Evolutionary conservation across 2,797 vertebrate genomes (phyloP), one percentile per base, ranked within the genome.

Genomic region (Borostomias antarcticus): DNA sequence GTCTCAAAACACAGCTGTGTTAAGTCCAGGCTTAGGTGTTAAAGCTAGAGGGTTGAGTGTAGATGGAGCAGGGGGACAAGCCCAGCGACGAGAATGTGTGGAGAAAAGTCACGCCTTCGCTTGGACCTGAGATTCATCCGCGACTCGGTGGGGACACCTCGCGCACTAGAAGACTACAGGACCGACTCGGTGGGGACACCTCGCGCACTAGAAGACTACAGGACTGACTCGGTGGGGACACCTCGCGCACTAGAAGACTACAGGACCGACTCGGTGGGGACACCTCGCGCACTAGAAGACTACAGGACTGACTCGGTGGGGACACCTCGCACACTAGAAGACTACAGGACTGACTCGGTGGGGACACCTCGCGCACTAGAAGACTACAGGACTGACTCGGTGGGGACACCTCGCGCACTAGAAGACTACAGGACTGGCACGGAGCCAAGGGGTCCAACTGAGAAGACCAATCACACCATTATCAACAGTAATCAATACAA

Each of bases 51-150:
- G 5, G 43, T 15, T n/a, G 5, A 47, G 40, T 28, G 58, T 8
- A 45, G 37, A 21, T 9, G 13, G 23, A n/a, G 13, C 64, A 54
- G 78, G 47, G 53, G 59, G 62, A 74, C 40, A 65, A 50, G 19
- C 35, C 47, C 23, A 47, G 10, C 17, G 17, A 40, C 60, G 30
- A 54, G 9, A 64, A 78, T 54, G 70, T 72, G 53, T 35, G 19
- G 43, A 65, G 77, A 48, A 68, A 73, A 72, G 72, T 67, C 78
- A 86, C 76, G 75, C 73, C 81, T 82, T 58, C 51, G 86, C 83
- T 85, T 86, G 85, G 82, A 89, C 83, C 88, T 88, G 89, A 90
- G 89, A 87, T 82, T 85, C 71, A 79, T 78, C 77, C 71, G 77
- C 82, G 78, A 84, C 78, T 72, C 79, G 72, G 80, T 76, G 80